Evolutionary conservation across 2,888 invertebrate species (phyloP), one percentile per base, ranked within the genome.

Genomic region (Geophilus truncorum): DNA sequence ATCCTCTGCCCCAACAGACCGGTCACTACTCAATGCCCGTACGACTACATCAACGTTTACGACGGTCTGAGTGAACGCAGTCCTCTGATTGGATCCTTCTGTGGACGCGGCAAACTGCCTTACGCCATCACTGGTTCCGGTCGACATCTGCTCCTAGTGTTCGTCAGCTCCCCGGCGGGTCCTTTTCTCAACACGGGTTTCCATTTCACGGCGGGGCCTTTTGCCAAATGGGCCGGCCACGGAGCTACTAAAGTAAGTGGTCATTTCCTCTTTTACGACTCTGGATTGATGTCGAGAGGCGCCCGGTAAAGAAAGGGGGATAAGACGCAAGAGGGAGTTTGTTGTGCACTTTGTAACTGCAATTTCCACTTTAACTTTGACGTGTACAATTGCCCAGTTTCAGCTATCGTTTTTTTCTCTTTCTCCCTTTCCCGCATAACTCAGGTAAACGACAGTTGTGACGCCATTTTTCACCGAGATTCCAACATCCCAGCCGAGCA

Each of bases 1-100:
- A 95, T 96, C 93, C 94, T 95, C 0, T 96, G 96, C 85, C 96
- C 96, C 28, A 95, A 96, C 92, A 90, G 95, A 83, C 94, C 95
- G 10, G 95, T 95, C 83, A 94, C 45, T 25, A 80, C 78, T 15
- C 83, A 94, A 86, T 96, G 96, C 85, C 95, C 95, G 0, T 95
- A 92, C 87, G 96, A 96, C 87, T 95, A 94, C 89, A 92, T 96
- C 83, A 91, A 92, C 84, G 93, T 96, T 82, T 95, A 95, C 89
- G 96, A 96, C 85, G 96, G 96, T 0, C 93, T 94, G 84, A 93
- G 95, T 86, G 94, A 95, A 84, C 92, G 92, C 76, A 92, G 94
- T 15, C 93, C 94, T 0, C 92, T 94, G 76, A 96, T 96, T 84
- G 95, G 95, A 5, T 32, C 57, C 32, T 82, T 82, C 79, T 82